These are phyloP conservation scores for Serilophus lunatus DNA, from an alignment of 2,113 vertebrate species.

Conservation along the genomic window DNA sequence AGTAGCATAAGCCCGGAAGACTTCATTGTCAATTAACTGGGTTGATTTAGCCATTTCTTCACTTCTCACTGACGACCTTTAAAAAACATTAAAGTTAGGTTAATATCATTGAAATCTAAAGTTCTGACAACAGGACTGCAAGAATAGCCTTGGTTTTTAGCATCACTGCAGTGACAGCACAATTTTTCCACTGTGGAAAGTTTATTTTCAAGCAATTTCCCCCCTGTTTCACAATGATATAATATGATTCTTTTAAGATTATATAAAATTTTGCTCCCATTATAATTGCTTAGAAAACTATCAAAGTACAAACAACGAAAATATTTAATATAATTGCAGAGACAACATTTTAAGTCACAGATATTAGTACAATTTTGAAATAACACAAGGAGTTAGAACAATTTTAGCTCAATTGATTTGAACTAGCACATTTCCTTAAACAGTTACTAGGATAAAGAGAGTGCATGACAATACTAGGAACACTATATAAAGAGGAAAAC, in stretches of 20 bases:
- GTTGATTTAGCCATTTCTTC: conserved; percentile 65
- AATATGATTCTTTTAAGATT: not conserved
- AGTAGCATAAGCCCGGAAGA: conserved; percentile 73
- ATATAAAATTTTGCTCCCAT: not conserved
- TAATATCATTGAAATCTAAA: not conserved
- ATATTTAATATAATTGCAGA: not conserved
- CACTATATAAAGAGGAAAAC: not conserved
- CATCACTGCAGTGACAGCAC: not conserved
- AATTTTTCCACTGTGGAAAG: not conserved
- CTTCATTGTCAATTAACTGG: conserved; percentile 67
- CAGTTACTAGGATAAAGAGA: not conserved
- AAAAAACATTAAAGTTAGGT: not conserved
- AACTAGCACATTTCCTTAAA: not conserved
- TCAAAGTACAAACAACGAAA: not conserved
- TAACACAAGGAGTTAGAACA: not conserved
- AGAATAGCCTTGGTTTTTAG: not conserved
- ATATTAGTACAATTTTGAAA: not conserved
- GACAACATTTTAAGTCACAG: not conserved
- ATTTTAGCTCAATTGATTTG: not conserved
- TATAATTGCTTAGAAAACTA: not conserved
- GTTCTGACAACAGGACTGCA: not conserved
- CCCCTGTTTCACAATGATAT: not conserved
- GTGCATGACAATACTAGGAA: not conserved
- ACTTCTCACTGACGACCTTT: not conserved
- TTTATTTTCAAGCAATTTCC: not conserved